These are phyloP conservation scores for Hirtodrosophila histrioides DNA, from an alignment of 2,888 invertebrate species.

Conservation along the genomic window DNA sequence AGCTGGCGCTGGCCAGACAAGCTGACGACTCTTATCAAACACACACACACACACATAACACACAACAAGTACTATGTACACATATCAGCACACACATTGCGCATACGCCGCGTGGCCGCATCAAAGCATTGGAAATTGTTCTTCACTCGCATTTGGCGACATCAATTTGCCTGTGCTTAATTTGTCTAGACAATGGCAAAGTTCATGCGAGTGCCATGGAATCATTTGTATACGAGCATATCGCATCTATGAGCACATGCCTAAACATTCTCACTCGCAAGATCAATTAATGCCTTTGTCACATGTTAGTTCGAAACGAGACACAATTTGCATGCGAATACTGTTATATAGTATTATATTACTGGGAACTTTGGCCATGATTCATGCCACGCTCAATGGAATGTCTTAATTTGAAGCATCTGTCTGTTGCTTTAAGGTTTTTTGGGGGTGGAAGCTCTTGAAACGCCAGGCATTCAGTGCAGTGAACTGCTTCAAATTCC, in stretches of 20 bases:
- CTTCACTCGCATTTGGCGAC: conserved; percentile 48
- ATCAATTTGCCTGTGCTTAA: conserved; percentile 65
- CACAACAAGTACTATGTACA: conserved; percentile 13
- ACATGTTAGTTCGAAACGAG: conserved; percentile 47
- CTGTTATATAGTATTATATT: conserved; percentile 11
- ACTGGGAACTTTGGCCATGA: conserved; percentile 47
- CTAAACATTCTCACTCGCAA: conserved; percentile 34
- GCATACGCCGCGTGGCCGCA: conserved; percentile 64
- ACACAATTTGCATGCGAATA: conserved; percentile 55
- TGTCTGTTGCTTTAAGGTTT: conserved; percentile 25
- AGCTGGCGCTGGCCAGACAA: conserved; percentile 62
- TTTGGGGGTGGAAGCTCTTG: conserved; percentile 13
- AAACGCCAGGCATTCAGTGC: conserved; percentile 10
- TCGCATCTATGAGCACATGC: conserved; percentile 35
- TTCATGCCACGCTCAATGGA: conserved; percentile 48
- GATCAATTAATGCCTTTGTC: conserved; percentile 68
- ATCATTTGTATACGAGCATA: conserved; percentile 36
- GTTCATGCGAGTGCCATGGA: conserved; percentile 57
- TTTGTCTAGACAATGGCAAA: conserved; percentile 79
- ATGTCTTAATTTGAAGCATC: conserved; percentile 74
- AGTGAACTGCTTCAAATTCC: conserved; percentile 28
- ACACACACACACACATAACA: conserved; percentile 2
- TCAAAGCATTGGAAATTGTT: conserved; percentile 49
- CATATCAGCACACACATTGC: conserved; percentile 50
- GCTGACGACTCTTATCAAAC: conserved; percentile 59